Evolutionary conservation across 37 sponge, comb jelly and placozoan species (phyloP).

Genomic region (Tethya wilhelma): DNA sequence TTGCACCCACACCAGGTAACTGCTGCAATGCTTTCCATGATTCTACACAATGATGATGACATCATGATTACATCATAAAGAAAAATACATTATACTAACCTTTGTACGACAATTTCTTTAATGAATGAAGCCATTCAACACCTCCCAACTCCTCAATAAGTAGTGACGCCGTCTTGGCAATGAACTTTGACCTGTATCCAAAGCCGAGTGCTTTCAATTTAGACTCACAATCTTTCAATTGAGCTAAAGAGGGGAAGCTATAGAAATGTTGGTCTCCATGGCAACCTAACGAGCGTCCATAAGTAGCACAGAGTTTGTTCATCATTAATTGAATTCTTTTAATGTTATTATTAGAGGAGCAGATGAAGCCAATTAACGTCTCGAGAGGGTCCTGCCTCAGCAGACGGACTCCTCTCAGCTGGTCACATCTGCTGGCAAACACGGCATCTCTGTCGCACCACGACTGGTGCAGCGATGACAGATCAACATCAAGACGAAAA

Average conservation of each 20-base stretch:
- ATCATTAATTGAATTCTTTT: slow-evolving; percentile 83
- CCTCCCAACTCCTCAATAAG: slow-evolving; percentile 32
- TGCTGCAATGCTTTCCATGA: slow-evolving; percentile 57
- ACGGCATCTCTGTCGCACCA: slow-evolving; percentile 68
- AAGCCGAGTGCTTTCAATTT: slow-evolving; percentile 80
- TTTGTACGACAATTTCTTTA: slow-evolving; percentile 1
- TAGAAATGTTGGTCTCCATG: slow-evolving; percentile 34
- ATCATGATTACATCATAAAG: not conserved
- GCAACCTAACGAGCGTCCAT: slow-evolving; percentile 51
- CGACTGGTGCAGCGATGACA: slow-evolving; percentile 33
- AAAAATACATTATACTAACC: not conserved
- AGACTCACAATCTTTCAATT: slow-evolving; percentile 57
- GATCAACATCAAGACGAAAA: slow-evolving; percentile 26
- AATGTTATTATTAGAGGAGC: slow-evolving; percentile 95
- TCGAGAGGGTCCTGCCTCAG: slow-evolving; percentile 88
- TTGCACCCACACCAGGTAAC: slow-evolving; percentile 89
- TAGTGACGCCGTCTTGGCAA: slow-evolving; percentile 51
- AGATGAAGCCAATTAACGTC: slow-evolving; percentile 88
- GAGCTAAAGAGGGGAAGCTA: slow-evolving; percentile 67
- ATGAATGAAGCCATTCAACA: slow-evolving; percentile 20
- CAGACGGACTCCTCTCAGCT: slow-evolving; percentile 69
- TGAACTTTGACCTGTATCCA: slow-evolving; percentile 92
- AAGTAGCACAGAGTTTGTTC: slow-evolving; percentile 58
- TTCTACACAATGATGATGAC: slow-evolving; percentile 23
- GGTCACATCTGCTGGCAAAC: slow-evolving; percentile 21